Conservation (phyloP, 2,888 invertebrate genomes). For the Listrodromus nycthemerus region DNA sequence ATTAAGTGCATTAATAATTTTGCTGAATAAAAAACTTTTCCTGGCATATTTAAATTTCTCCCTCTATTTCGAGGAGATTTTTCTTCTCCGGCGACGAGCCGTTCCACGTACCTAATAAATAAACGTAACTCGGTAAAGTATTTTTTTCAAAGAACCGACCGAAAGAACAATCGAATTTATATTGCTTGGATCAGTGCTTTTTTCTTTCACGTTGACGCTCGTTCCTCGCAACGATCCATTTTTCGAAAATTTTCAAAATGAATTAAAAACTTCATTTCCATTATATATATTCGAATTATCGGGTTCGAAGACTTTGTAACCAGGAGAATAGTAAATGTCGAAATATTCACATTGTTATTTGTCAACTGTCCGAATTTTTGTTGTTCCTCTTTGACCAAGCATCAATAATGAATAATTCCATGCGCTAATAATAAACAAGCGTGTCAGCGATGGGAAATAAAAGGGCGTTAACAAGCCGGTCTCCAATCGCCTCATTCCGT, state of each 20-base stretch:
- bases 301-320: too few relatives aligned
- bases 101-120: too few relatives aligned
- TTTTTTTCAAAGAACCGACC: neutral
- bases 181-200: constrained; percentile 4
- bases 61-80: neutral
- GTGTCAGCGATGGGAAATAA: neutral
- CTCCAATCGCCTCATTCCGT: neutral
- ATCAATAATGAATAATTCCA: too few relatives aligned
- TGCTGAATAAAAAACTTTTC: neutral
- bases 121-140: constrained; percentile 5
- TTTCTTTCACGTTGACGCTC: constrained; percentile 11
- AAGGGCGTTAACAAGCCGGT: constrained; percentile 18
- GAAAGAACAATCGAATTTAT: neutral
- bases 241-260: neutral
- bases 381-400: too few relatives aligned
- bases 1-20: constrained; percentile 17
- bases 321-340: too few relatives aligned
- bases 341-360: too few relatives aligned
- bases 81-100: neutral
- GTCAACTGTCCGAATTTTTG: too few relatives aligned
- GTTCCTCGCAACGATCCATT: constrained; percentile 14
- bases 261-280: neutral
- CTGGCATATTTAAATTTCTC: neutral
- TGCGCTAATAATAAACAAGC: too few relatives aligned
- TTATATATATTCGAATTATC: neutral